Evolutionary conservation across 2,113 vertebrate genomes (phyloP), one percentile per base, ranked within the genome.

Genomic region (Entomyzon cyanotis): DNA sequence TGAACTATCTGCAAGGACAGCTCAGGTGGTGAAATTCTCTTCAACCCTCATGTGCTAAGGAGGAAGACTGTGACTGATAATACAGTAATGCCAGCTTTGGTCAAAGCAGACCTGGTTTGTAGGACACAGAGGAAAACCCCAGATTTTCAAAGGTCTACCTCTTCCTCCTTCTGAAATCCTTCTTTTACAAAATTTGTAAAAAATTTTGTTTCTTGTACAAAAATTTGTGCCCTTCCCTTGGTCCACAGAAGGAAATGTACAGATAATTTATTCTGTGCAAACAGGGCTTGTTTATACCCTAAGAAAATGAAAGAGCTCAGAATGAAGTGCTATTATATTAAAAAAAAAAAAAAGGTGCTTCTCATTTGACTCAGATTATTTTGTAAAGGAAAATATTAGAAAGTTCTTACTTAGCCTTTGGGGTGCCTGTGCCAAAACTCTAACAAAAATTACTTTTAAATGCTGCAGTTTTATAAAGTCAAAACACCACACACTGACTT

Each of bases 281-380:
- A 83, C 2, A 4, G 25, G 20, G 33, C 37, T 82, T 58, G 11
- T 55, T 91, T 69, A 31, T 59, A 53, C 9, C 19, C 87, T 53
- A 46, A 73, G 42, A 68, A 89, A 75, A 65, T 58, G 5, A 12
- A 87, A 44, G 31, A 37, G 41, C 23, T 60, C 69, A 82, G 37
- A 74, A 87, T 68, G 83, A 68, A 42, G 25, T 49, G 28, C 13
- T 56, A 31, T 27, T 55, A 25, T 12, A 79, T 76, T 79, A 52
- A 13, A 79, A 68, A 65, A 87, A 62, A 25, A 19, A 49, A 5
- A 52, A 50, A 41, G 46, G n/a, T 47, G 31, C 41, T 50, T 70
- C 47, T 83, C 59, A 89, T 91, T 93, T 83, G 82, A 83, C 59
- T 87, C 41, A 58, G 69, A 71, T 76, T 90, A 77, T 79, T 93